phyloP scores from a whole-genome alignment of 2,888 invertebrate species.

The Dynastes hyllus region DNA sequence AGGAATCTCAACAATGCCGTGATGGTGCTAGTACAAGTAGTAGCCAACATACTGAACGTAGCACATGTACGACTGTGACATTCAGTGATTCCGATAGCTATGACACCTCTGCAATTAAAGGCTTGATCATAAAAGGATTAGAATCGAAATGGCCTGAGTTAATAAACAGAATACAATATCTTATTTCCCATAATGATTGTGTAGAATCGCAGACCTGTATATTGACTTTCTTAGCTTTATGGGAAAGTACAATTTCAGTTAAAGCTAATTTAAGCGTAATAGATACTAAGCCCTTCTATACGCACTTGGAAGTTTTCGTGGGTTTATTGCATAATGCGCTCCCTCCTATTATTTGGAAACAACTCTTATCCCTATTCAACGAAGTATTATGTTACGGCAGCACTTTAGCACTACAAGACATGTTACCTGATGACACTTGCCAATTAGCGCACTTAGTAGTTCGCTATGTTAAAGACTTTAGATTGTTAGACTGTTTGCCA shows the following conservation, averaged over 20 bases:
- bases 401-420: conserved; percentile 90
- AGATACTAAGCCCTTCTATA: conserved; percentile 91
- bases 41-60: conserved; percentile 55
- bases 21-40: conserved; percentile 64
- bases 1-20: conserved; percentile 74
- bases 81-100: conserved; percentile 87
- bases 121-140: conserved; percentile 87
- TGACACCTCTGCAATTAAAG: conserved; percentile 90
- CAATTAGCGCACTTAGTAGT: conserved; percentile 89
- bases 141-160: conserved; percentile 90
- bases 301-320: conserved; percentile 87
- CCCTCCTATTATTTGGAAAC: conserved; percentile 89
- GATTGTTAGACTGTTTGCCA: conserved; percentile 77
- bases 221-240: conserved; percentile 87
- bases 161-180: conserved; percentile 80
- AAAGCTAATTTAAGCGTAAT: conserved; percentile 92
- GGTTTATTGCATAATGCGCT: conserved; percentile 79
- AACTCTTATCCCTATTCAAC: conserved; percentile 88
- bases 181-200: conserved; percentile 75
- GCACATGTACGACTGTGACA: conserved; percentile 75
- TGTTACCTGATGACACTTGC: conserved; percentile 91
- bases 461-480: conserved; percentile 88
- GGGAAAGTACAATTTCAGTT: conserved; percentile 93
- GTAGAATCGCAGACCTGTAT: conserved; percentile 81
- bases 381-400: conserved; percentile 94